Evolutionary conservation across 1,140 invertebrate genomes (phyloP).

Genomic region (Euwallacea similis): DNA sequence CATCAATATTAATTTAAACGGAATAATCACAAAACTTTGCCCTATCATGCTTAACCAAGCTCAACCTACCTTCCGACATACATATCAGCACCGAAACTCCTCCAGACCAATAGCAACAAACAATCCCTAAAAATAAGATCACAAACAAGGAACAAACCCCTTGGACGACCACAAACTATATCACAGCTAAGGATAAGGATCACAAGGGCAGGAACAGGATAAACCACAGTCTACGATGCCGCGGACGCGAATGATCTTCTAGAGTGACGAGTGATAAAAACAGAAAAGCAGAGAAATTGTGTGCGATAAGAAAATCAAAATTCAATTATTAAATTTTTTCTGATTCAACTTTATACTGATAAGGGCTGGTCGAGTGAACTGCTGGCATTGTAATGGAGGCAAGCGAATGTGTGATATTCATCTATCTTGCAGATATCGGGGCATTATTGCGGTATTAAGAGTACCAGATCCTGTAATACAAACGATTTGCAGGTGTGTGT

Average conservation of each 20-base stretch:
- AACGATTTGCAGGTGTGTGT: no score
- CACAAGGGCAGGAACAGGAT: neutral
- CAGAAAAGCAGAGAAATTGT: neutral
- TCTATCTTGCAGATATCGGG: no score
- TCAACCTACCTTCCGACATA: conserved; percentile 23
- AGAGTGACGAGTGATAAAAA: conserved; percentile 5
- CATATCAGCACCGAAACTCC: conserved; percentile 11
- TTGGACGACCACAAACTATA: neutral
- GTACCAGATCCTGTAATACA: no score
- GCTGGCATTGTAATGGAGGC: no score
- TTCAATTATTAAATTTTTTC: conserved; percentile 2
- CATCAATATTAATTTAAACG: no score
- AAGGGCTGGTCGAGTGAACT: conserved; percentile 2
- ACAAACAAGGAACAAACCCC: conserved; percentile 7
- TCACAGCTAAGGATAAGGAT: conserved; percentile 1
- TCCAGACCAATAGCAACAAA: conserved; percentile 10
- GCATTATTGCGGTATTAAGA: no score
- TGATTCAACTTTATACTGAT: neutral
- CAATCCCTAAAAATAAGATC: conserved; percentile 10
- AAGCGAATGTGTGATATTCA: no score
- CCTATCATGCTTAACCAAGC: no score
- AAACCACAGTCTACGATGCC: neutral
- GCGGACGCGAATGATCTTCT: conserved; percentile 17
- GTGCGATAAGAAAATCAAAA: conserved; percentile 12
- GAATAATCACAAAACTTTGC: no score